These are phyloP conservation scores for Hyperoodon ampullatus DNA, from an alignment of 2,113 vertebrate genomes.

Conservation along the genomic window DNA sequence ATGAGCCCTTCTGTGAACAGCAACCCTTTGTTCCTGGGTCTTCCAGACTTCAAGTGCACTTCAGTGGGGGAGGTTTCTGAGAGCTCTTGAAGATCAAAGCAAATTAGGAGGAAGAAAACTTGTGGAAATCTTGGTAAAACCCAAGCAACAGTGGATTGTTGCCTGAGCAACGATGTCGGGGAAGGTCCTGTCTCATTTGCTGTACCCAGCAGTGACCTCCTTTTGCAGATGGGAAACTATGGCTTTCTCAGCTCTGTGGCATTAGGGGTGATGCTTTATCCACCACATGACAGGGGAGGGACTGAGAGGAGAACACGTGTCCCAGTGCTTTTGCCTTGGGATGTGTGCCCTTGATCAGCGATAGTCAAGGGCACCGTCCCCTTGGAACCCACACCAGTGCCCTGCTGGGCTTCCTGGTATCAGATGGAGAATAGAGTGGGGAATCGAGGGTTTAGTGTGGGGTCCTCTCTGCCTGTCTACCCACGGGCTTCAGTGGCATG, in stretches of 20 bases:
- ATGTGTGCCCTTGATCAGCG: fast-evolving
- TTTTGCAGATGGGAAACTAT: neutral
- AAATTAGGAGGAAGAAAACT: neutral
- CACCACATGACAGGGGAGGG: fast-evolving
- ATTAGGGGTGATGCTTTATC: fast-evolving
- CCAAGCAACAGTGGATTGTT: neutral
- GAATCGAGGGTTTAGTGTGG: fast-evolving
- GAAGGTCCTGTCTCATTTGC: fast-evolving
- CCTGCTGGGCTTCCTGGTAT: neutral
- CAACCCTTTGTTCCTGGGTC: neutral
- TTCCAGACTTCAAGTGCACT: constrained; percentile 15
- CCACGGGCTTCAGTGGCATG: neutral
- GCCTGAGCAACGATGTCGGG: fast-evolving
- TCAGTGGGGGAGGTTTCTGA: neutral
- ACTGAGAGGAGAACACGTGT: fast-evolving
- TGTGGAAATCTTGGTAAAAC: neutral
- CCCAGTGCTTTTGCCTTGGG: neutral
- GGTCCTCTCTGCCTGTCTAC: neutral
- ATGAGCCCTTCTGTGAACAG: neutral
- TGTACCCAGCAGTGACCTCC: fast-evolving
- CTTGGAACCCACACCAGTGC: neutral
- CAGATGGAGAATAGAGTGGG: neutral
- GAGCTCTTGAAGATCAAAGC: constrained; percentile 21
- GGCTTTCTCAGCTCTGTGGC: fast-evolving
- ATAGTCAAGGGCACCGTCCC: neutral